Evolutionary conservation across 2,888 invertebrate genomes (phyloP).

Genomic region (Clusia tigrina): DNA sequence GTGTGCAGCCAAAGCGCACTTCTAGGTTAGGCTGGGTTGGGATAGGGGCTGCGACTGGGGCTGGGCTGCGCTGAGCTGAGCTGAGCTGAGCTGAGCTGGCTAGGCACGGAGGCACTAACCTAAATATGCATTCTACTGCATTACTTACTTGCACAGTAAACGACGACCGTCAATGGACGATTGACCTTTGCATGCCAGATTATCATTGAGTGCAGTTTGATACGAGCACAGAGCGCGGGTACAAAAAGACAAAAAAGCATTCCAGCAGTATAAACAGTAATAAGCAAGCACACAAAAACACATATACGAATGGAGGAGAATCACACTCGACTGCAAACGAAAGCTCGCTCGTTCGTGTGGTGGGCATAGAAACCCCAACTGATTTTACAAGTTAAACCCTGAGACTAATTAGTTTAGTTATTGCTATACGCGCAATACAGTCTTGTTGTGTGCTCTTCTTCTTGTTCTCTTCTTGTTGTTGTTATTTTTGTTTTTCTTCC

Average conservation of each 20-base stretch:
- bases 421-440: no score
- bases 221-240: constrained; percentile 3
- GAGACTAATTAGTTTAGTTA: constrained; percentile 22
- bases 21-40: no score
- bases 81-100: no score
- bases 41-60: no score
- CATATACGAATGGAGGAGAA: background rate
- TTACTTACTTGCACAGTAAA: background rate
- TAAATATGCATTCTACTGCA: no score
- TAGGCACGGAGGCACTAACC: no score
- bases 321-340: background rate
- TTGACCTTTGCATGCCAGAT: constrained; percentile 55
- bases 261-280: background rate
- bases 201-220: constrained; percentile 41
- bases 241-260: constrained; percentile 6
- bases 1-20: no score
- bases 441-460: constrained; percentile 3
- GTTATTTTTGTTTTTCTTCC: background rate
- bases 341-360: background rate
- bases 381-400: constrained; percentile 6
- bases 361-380: no score
- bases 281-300: background rate
- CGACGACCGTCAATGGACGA: constrained; percentile 48
- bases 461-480: background rate
- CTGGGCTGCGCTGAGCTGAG: no score